Percentiles rank a stretch among this genome's conserved stretches.
Evolutionary conservation across 2,888 invertebrate species (phyloP).

Genomic region (Drosophila recens): DNA sequence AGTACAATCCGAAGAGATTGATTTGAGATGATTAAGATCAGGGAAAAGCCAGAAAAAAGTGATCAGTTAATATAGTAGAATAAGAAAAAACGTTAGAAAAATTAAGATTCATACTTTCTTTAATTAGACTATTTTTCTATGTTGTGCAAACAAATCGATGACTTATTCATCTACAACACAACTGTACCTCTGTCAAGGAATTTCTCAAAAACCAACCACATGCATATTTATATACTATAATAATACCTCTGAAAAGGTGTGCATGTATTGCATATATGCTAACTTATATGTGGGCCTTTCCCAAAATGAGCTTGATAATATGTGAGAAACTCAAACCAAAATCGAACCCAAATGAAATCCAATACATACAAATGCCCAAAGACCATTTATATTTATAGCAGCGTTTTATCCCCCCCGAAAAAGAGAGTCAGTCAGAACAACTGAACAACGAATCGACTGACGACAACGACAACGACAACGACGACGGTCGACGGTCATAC

Average conservation of each 20-base stretch:
- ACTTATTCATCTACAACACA: conserved; percentile 17
- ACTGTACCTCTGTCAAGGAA: conserved; percentile 35
- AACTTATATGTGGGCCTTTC: conserved; percentile 33
- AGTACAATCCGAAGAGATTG: no score
- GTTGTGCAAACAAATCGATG: background rate
- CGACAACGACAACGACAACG: conserved; percentile 1
- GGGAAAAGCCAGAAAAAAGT: background rate
- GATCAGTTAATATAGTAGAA: background rate
- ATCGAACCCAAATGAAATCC: conserved; percentile 67
- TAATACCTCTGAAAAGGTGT: conserved; percentile 38
- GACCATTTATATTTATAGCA: conserved; percentile 72
- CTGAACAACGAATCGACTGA: conserved; percentile 30
- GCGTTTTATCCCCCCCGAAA: conserved; percentile 34
- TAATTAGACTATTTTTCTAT: background rate
- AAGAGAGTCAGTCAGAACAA: conserved; percentile 48
- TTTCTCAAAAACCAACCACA: background rate
- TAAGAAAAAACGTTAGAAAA: background rate
- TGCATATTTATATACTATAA: conserved; percentile 30
- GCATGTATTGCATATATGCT: conserved; percentile 12
- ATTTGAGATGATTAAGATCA: background rate
- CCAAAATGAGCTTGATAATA: conserved; percentile 34
- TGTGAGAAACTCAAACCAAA: conserved; percentile 46
- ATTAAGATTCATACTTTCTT: background rate
- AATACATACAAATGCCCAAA: conserved; percentile 63
- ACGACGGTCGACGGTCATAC: conserved; percentile 25